These are phyloP conservation scores for Picus viridis DNA, from an alignment of 2,797 vertebrate genomes.

Conservation along the genomic window DNA sequence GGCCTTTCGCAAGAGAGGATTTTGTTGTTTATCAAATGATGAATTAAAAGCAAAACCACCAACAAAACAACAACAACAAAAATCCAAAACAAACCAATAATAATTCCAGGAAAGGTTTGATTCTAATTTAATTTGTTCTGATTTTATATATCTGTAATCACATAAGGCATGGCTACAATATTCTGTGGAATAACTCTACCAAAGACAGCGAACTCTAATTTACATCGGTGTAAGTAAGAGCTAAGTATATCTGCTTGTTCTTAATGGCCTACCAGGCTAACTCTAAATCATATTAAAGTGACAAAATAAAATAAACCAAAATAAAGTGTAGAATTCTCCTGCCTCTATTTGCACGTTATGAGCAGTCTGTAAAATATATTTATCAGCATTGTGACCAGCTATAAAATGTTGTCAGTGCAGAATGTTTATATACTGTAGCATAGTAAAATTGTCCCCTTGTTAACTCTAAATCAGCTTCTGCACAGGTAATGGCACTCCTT, in stretches of 20 bases:
- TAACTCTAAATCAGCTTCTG: slow-evolving; percentile 67
- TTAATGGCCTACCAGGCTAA: slow-evolving; percentile 20
- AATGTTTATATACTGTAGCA: slow-evolving; percentile 37
- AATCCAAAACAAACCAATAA: neutral
- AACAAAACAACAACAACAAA: too few relatives aligned
- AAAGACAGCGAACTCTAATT: slow-evolving; percentile 1
- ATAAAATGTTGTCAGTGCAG: neutral
- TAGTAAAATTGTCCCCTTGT: slow-evolving; percentile 53
- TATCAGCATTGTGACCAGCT: slow-evolving; percentile 51
- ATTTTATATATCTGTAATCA: neutral
- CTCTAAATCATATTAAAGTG: slow-evolving; percentile 35
- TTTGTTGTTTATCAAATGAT: neutral
- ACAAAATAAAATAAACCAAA: slow-evolving; percentile 47
- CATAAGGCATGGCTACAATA: neutral
- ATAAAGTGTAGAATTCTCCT: neutral
- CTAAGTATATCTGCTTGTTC: neutral
- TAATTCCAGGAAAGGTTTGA: neutral
- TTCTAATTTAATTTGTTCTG: neutral
- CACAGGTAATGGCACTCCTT: slow-evolving; percentile 46
- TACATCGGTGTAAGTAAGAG: neutral
- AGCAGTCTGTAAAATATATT: slow-evolving; percentile 52
- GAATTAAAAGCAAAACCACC: neutral
- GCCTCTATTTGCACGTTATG: slow-evolving; percentile 33
- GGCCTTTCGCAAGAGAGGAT: neutral
- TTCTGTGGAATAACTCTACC: neutral